These are phyloP conservation scores for Pagetopsis macropterus DNA, from an alignment of 2,797 vertebrate genomes.

Conservation along the genomic window DNA sequence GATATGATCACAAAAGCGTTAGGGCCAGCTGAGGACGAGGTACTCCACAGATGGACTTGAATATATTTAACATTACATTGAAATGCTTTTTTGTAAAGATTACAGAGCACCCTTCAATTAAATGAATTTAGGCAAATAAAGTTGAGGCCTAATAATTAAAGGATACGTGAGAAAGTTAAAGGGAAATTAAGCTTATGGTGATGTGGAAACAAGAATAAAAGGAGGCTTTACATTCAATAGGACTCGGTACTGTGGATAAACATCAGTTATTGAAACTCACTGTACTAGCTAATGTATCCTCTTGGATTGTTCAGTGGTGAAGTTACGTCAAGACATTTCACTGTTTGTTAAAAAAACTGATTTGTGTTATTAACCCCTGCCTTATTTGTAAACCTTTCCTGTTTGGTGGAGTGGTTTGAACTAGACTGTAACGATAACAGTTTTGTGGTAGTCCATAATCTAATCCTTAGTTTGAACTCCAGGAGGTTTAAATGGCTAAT, in stretches of 20 bases:
- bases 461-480: no score
- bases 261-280: no score
- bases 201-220: not conserved
- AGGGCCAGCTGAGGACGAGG: constrained; percentile 31
- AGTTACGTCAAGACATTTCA: not conserved
- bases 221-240: no score
- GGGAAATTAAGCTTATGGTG: not conserved
- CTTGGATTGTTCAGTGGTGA: not conserved
- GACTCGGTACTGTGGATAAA: no score
- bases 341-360: not conserved
- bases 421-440: no score
- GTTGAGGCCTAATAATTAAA: not conserved
- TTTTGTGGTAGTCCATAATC: no score
- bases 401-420: not conserved
- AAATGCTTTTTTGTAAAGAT: not conserved
- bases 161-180: not conserved
- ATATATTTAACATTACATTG: constrained; percentile 48
- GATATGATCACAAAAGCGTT: constrained; percentile 56
- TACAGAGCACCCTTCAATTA: not conserved
- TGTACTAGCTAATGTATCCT: not conserved
- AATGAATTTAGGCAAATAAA: not conserved
- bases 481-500: no score
- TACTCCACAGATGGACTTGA: constrained; percentile 62
- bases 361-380: not conserved
- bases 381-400: not conserved